These are phyloP conservation scores for Drosophila meridiana DNA, from an alignment of 2,888 invertebrate species.

Conservation along the genomic window DNA sequence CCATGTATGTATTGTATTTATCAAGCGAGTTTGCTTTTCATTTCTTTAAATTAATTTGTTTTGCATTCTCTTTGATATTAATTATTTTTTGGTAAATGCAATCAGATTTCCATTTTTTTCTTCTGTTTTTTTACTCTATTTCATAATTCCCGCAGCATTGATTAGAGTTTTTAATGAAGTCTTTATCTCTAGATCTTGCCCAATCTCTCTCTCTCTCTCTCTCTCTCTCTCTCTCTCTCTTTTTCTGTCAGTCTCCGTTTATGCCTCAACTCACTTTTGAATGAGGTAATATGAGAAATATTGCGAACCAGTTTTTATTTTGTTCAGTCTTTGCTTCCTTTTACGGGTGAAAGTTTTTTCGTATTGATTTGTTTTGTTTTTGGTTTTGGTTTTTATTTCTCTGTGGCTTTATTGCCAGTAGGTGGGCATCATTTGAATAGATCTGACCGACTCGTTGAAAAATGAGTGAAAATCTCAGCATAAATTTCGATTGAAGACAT, in stretches of 20 bases:
- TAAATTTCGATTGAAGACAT: slow-evolving; percentile 13
- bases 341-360: slow-evolving; percentile 65
- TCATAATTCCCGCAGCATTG: slow-evolving; percentile 39
- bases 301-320: slow-evolving; percentile 67
- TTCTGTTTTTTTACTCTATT: slow-evolving; percentile 3
- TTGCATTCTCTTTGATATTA: slow-evolving; percentile 18
- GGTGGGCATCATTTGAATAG: slow-evolving; percentile 58
- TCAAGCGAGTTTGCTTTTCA: slow-evolving; percentile 13
- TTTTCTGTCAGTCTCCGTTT: neutral
- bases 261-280: slow-evolving; percentile 6
- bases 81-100: neutral
- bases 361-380: slow-evolving; percentile 34
- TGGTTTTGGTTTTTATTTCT: neutral
- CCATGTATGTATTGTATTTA: no score
- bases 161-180: slow-evolving; percentile 48
- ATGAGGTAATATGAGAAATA: slow-evolving; percentile 67
- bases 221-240: neutral
- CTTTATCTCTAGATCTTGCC: slow-evolving; percentile 24
- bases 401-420: slow-evolving; percentile 57
- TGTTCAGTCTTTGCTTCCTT: slow-evolving; percentile 30
- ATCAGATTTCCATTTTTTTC: neutral
- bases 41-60: slow-evolving; percentile 30
- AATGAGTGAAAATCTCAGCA: slow-evolving; percentile 48
- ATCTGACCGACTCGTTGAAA: slow-evolving; percentile 30
- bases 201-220: neutral